Evolutionary conservation across 2,888 invertebrate species (phyloP).

Genomic region (Mystacides longicornis): DNA sequence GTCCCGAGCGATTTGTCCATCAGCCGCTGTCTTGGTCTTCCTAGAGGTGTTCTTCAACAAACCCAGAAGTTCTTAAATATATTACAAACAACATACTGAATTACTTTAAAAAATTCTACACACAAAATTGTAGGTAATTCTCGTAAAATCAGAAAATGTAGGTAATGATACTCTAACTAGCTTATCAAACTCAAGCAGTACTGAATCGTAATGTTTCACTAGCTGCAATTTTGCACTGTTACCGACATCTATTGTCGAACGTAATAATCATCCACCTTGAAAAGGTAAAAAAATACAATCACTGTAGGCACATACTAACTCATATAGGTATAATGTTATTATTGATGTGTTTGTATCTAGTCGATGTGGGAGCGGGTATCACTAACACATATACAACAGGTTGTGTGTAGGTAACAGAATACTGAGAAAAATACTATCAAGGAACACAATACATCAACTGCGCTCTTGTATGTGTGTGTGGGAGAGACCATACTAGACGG

Average conservation of each 20-base stretch:
- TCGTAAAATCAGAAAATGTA: too few relatives aligned
- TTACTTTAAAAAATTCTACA: too few relatives aligned
- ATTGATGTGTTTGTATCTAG: not conserved
- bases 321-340: not conserved
- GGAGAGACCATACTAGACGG: constrained; percentile 10
- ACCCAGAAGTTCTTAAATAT: too few relatives aligned
- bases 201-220: too few relatives aligned
- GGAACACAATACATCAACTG: not conserved
- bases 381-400: not conserved
- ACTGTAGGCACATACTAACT: not conserved
- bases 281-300: constrained; percentile 3
- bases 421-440: not conserved
- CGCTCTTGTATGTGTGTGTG: not conserved
- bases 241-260: constrained; percentile 11
- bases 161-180: too few relatives aligned
- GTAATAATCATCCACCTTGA: constrained; percentile 4
- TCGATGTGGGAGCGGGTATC: not conserved
- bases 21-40: too few relatives aligned
- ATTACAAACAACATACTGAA: too few relatives aligned
- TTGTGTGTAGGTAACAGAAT: not conserved
- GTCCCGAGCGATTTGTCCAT: too few relatives aligned
- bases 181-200: too few relatives aligned
- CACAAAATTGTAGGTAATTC: too few relatives aligned
- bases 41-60: too few relatives aligned
- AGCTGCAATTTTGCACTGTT: not conserved